Evolutionary conservation across 2,888 invertebrate genomes (phyloP).

Genomic region (Eilema sororculum): DNA sequence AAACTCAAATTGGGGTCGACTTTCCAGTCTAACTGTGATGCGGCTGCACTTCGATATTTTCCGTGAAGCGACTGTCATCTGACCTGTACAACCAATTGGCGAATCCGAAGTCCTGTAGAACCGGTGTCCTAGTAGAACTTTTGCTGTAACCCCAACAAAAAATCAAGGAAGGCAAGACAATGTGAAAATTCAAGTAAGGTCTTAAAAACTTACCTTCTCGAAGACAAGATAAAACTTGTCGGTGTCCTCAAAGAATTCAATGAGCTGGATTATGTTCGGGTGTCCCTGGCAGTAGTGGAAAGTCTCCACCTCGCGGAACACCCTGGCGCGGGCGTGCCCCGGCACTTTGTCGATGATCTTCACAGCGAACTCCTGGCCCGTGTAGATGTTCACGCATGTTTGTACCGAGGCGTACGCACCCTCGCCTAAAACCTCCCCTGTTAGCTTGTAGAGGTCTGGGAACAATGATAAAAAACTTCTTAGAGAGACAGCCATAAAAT

Average conservation of each 20-base stretch:
- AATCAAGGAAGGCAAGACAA: no score
- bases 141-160: no score
- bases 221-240: conserved; percentile 99
- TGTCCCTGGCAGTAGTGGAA: conserved; percentile 99
- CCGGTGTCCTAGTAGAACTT: no score
- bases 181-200: neutral
- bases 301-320: conserved; percentile 99
- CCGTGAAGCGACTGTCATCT: no score
- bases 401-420: conserved; percentile 99
- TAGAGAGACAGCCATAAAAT: neutral
- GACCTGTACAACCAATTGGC: no score
- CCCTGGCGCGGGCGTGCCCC: conserved; percentile 96
- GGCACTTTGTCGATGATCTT: conserved; percentile 98
- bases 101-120: no score
- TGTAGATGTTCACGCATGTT: conserved; percentile 96
- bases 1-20: no score
- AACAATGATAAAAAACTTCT: conserved; percentile 50
- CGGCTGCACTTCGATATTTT: no score
- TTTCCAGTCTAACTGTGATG: no score
- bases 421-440: conserved; percentile 97
- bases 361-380: conserved; percentile 97
- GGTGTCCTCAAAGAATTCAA: conserved; percentile 98
- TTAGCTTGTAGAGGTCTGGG: conserved; percentile 97
- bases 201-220: conserved; percentile 91
- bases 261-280: conserved; percentile 98